Conservation (phyloP, 1,140 invertebrate species). For the Calycopis cecrops region DNA sequence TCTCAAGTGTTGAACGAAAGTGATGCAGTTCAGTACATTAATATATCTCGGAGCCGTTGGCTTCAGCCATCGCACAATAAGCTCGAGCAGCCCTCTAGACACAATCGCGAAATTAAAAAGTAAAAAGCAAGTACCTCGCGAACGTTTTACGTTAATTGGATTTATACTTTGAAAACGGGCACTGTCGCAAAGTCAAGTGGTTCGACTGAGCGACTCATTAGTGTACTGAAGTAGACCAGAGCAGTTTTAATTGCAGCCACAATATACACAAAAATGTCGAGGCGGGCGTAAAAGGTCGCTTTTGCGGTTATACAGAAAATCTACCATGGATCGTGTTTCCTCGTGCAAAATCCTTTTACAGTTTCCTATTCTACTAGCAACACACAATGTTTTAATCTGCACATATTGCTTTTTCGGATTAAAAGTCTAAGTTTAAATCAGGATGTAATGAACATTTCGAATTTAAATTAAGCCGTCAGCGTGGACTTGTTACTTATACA, state of each 20-base stretch:
- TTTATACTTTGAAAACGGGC: constrained; percentile 41
- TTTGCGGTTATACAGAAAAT: background rate
- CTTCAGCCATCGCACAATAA: background rate
- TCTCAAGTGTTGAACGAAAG: constrained; percentile 4
- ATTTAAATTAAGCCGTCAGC: too few relatives aligned
- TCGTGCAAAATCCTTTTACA: too few relatives aligned
- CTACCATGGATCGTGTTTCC: too few relatives aligned
- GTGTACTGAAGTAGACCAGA: constrained; percentile 50
- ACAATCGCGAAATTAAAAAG: constrained; percentile 35
- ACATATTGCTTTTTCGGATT: too few relatives aligned
- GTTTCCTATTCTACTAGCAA: too few relatives aligned
- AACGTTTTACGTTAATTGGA: constrained; percentile 50
- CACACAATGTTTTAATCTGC: too few relatives aligned
- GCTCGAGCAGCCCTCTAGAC: background rate
- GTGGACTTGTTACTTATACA: too few relatives aligned
- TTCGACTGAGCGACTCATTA: constrained; percentile 42
- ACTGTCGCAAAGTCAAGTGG: constrained; percentile 33
- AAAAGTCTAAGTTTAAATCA: too few relatives aligned
- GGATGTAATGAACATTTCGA: too few relatives aligned
- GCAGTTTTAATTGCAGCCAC: constrained; percentile 52
- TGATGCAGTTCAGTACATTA: background rate
- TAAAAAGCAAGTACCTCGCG: constrained; percentile 34
- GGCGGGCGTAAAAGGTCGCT: background rate
- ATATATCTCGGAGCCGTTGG: background rate
- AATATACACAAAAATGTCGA: constrained; percentile 14